phyloP scores from a whole-genome alignment of 2,113 vertebrate species.

The Oncorhynchus clarkii region DNA sequence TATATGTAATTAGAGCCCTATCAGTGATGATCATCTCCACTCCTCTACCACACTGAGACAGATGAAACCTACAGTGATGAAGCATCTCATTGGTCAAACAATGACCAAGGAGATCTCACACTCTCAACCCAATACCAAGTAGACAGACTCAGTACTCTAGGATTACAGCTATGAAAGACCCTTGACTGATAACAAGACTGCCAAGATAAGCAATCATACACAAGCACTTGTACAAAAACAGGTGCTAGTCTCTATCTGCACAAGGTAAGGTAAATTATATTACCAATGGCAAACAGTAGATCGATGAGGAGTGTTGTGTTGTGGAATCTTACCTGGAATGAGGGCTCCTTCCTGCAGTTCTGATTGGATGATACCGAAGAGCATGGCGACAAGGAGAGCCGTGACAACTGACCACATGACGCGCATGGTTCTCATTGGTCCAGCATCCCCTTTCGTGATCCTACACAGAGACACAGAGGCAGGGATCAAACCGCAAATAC shows the following conservation, averaged over 20 bases:
- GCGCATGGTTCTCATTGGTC: slow-evolving; percentile 43
- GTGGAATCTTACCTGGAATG: slow-evolving; percentile 53
- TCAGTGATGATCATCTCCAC: neutral
- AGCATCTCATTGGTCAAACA: too few relatives aligned
- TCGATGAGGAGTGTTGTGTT: neutral
- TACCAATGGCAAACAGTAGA: neutral
- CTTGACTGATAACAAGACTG: neutral
- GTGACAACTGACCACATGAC: slow-evolving; percentile 16
- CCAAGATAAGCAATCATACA: neutral
- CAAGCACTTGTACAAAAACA: neutral
- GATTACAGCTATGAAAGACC: neutral
- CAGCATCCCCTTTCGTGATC: slow-evolving; percentile 23
- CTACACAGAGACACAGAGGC: slow-evolving; percentile 16
- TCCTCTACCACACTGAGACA: too few relatives aligned
- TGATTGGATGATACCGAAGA: slow-evolving; percentile 43
- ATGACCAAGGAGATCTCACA: too few relatives aligned
- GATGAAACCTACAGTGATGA: too few relatives aligned
- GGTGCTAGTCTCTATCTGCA: neutral
- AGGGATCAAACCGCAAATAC: neutral
- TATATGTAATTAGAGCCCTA: neutral
- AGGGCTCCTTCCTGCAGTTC: slow-evolving; percentile 31
- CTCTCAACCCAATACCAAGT: too few relatives aligned
- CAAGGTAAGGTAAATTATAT: neutral
- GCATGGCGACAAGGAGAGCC: slow-evolving; percentile 39
- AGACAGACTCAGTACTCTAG: neutral